Evolutionary conservation across 1,140 invertebrate species (phyloP).

Genomic region (Oedothorax gibbosus): DNA sequence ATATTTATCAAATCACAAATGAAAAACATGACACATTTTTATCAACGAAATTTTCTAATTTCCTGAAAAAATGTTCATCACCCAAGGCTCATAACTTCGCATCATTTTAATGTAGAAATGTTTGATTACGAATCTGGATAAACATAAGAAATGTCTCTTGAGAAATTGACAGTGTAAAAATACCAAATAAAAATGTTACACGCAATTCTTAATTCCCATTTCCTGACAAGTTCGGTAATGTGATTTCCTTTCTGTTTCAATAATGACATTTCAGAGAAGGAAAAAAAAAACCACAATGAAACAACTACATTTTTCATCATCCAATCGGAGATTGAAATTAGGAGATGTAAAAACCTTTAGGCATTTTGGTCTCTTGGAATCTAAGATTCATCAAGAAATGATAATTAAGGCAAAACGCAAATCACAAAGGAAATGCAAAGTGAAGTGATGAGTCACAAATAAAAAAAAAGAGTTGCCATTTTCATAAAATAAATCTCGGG

Average conservation of each 20-base stretch:
- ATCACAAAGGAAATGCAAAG: constrained; percentile 48
- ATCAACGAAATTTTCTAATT: no score
- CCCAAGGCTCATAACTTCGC: no score
- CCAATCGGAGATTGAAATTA: constrained; percentile 53
- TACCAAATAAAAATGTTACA: constrained; percentile 43
- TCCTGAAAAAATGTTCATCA: no score
- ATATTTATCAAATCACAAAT: no score
- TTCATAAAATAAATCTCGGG: constrained; percentile 50
- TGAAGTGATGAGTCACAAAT: neutral
- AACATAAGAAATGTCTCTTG: no score
- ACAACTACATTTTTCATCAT: constrained; percentile 23
- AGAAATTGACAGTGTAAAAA: no score
- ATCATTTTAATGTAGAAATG: no score
- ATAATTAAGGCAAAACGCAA: constrained; percentile 58
- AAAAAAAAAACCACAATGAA: neutral
- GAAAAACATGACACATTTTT: no score
- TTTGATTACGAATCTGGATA: no score
- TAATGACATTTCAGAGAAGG: constrained; percentile 41
- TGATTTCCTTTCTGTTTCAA: constrained; percentile 27
- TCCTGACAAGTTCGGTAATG: constrained; percentile 44
- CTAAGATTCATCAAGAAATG: constrained; percentile 45
- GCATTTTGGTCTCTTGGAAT: constrained; percentile 45
- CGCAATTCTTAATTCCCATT: constrained; percentile 39
- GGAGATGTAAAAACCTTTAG: constrained; percentile 43
- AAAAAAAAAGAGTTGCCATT: constrained; percentile 38